These are phyloP conservation scores for Neotoma lepida DNA, from an alignment of 2,113 vertebrate genomes.

Conservation along the genomic window DNA sequence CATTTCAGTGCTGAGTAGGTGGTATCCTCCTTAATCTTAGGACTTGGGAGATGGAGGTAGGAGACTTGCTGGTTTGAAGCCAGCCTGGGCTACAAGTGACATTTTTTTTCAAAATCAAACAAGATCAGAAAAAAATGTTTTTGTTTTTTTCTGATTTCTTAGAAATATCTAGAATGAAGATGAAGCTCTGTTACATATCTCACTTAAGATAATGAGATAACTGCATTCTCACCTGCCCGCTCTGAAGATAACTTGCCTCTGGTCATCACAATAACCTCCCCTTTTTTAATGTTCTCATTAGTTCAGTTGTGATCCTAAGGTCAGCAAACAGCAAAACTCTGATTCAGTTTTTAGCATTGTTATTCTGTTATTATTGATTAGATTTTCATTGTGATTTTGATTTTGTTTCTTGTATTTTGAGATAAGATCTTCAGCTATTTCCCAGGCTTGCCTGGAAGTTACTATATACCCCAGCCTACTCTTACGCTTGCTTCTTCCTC, in stretches of 20 bases:
- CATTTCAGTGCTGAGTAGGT: too few species aligned
- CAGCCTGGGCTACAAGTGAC: background rate
- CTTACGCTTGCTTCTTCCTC: background rate
- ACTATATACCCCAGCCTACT: background rate
- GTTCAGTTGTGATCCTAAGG: background rate
- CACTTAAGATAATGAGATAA: background rate
- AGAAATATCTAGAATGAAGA: background rate
- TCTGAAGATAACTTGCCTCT: background rate
- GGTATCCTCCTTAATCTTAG: background rate
- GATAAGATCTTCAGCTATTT: background rate
- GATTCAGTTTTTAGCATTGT: background rate
- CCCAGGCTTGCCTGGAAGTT: background rate
- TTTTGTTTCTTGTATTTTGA: background rate
- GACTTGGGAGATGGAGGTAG: background rate
- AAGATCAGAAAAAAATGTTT: background rate
- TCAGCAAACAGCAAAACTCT: background rate
- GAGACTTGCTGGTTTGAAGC: background rate
- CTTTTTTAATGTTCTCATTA: background rate
- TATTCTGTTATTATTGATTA: background rate
- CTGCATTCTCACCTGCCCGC: too few species aligned
- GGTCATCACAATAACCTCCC: background rate
- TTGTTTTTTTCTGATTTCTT: background rate
- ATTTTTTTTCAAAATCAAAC: background rate
- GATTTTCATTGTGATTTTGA: background rate
- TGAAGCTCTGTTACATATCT: background rate